phyloP scores from a whole-genome alignment of 2,888 invertebrate genomes.

The Dryadula phaetusa region DNA sequence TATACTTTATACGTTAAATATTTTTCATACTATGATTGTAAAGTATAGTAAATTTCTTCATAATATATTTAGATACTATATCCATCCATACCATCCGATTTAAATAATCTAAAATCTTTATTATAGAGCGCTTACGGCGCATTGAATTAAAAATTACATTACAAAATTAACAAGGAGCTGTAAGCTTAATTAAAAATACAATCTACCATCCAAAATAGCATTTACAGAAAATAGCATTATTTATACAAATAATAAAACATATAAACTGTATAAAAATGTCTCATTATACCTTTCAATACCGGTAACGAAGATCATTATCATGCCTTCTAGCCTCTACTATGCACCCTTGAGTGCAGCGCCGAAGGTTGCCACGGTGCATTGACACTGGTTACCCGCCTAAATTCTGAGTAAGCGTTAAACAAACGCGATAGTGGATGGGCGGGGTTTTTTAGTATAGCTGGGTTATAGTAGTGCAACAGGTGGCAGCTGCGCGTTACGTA shows the following conservation, averaged over 20 bases:
- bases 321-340: slow-evolving; percentile 67
- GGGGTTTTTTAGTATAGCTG: slow-evolving; percentile 56
- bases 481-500: slow-evolving; percentile 78
- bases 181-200: background rate
- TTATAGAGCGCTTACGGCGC: no score
- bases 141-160: no score
- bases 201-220: background rate
- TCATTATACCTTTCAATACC: slow-evolving; percentile 52
- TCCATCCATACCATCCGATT: no score
- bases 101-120: no score
- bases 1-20: no score
- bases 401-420: slow-evolving; percentile 50
- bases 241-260: background rate
- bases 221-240: background rate
- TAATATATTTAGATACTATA: no score
- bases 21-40: no score
- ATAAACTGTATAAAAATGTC: slow-evolving; percentile 15
- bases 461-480: slow-evolving; percentile 80
- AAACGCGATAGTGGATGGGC: slow-evolving; percentile 49
- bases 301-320: slow-evolving; percentile 79
- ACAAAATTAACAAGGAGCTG: background rate
- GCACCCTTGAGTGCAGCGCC: slow-evolving; percentile 82
- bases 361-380: slow-evolving; percentile 82
- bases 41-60: no score
- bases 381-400: slow-evolving; percentile 69